Conservation (phyloP, 2,888 invertebrate genomes). For the Masnerella sp. region DNA sequence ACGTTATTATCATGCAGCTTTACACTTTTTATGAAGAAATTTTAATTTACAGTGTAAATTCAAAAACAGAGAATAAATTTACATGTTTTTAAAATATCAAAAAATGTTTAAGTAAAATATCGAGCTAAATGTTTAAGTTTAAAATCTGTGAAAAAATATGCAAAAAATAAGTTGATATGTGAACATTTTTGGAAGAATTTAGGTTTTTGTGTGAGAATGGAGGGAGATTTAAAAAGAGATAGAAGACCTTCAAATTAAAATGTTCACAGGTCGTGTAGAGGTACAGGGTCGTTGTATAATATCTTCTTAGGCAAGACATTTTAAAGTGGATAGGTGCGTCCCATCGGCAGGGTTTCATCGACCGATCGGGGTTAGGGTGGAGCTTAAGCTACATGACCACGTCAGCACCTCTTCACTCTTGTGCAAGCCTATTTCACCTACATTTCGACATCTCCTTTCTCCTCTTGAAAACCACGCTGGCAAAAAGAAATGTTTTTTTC, state of each 20-base stretch:
- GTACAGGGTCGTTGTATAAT: constrained; percentile 61
- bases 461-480: constrained; percentile 49
- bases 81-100: no score
- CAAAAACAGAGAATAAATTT: not conserved
- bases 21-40: not conserved
- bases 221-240: constrained; percentile 14
- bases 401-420: constrained; percentile 73
- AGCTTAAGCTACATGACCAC: constrained; percentile 72
- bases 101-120: no score
- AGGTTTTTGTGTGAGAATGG: not conserved
- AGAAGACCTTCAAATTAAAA: constrained; percentile 43
- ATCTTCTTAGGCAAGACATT: constrained; percentile 63
- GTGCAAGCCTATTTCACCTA: constrained; percentile 70
- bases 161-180: not conserved
- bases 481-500: constrained; percentile 52
- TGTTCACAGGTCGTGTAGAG: constrained; percentile 42
- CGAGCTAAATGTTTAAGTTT: no score
- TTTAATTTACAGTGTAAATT: not conserved
- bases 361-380: constrained; percentile 72
- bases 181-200: no score
- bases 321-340: constrained; percentile 67
- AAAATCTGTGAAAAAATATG: no score
- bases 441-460: constrained; percentile 64
- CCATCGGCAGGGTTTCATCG: constrained; percentile 74
- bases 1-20: no score